phyloP scores from a whole-genome alignment of 2,888 invertebrate genomes.

The Priocnemis perturbator region DNA sequence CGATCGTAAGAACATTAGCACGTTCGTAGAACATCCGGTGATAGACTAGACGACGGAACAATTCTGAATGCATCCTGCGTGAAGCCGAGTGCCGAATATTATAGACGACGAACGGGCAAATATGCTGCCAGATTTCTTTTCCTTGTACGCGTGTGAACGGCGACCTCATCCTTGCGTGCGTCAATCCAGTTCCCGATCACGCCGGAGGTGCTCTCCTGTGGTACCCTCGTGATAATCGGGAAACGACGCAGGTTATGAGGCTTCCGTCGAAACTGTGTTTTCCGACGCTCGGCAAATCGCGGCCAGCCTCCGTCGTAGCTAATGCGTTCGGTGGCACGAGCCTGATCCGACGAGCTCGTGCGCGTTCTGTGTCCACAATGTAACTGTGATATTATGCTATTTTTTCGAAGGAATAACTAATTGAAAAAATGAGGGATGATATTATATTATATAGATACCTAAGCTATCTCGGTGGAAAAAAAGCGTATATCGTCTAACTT shows the following conservation, averaged over 20 bases:
- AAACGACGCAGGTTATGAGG: too few relatives aligned
- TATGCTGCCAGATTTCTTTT: background rate
- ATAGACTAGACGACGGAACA: too few relatives aligned
- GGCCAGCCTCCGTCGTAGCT: conserved; percentile 18
- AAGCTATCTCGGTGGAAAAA: conserved; percentile 34
- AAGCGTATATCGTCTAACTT: conserved; percentile 40
- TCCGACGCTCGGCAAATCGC: conserved; percentile 15
- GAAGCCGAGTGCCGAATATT: too few relatives aligned
- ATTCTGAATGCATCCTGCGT: too few relatives aligned
- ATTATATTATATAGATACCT: conserved; percentile 35
- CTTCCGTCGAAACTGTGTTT: background rate
- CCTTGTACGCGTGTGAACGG: too few relatives aligned
- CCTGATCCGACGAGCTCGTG: conserved; percentile 30
- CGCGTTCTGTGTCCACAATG: conserved; percentile 70
- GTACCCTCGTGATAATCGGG: too few relatives aligned
- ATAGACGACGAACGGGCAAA: background rate
- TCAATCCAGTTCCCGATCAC: too few relatives aligned
- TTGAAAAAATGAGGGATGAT: conserved; percentile 31
- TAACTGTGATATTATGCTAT: conserved; percentile 74
- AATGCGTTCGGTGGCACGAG: conserved; percentile 28
- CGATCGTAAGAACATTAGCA: too few relatives aligned
- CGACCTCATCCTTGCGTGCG: too few relatives aligned
- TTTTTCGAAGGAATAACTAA: conserved; percentile 50
- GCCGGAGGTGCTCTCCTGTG: too few relatives aligned
- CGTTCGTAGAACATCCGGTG: too few relatives aligned